phyloP scores from a whole-genome alignment of 2,888 invertebrate species.

The Colletes collaris region DNA sequence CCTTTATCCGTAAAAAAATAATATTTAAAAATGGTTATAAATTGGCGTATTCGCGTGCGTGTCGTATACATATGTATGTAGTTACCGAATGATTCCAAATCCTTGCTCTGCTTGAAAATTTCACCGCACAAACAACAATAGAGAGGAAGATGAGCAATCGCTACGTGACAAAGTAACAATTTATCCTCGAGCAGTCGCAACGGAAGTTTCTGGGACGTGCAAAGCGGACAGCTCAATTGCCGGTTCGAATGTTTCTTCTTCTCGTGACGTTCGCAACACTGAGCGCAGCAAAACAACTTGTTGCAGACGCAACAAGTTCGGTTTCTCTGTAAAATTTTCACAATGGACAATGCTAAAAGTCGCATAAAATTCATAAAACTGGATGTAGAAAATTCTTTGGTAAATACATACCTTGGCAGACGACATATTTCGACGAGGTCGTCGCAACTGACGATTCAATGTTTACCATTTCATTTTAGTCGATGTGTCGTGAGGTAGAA shows the following conservation, averaged over 20 bases:
- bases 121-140: conserved; percentile 73
- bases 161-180: conserved; percentile 71
- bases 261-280: conserved; percentile 74
- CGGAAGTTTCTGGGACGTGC: conserved; percentile 67
- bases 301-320: conserved; percentile 73
- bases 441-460: conserved; percentile 24
- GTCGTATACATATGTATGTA: neutral
- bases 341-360: no score
- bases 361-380: no score
- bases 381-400: conserved; percentile 5
- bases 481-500: neutral
- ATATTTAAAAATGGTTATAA: neutral
- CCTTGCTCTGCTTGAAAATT: conserved; percentile 64
- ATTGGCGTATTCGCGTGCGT: neutral
- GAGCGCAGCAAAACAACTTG: conserved; percentile 76
- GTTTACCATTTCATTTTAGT: conserved; percentile 52
- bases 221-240: conserved; percentile 73
- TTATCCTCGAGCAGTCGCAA: conserved; percentile 67
- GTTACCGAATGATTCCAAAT: conserved; percentile 68
- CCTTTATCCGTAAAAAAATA: conserved; percentile 30
- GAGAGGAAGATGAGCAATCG: conserved; percentile 75
- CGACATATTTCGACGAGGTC: conserved; percentile 47
- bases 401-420: conserved; percentile 56
- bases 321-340: conserved; percentile 58
- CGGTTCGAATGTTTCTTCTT: conserved; percentile 70